These are phyloP conservation scores for Aradus depressus DNA, from an alignment of 2,888 invertebrate species.

Conservation along the genomic window DNA sequence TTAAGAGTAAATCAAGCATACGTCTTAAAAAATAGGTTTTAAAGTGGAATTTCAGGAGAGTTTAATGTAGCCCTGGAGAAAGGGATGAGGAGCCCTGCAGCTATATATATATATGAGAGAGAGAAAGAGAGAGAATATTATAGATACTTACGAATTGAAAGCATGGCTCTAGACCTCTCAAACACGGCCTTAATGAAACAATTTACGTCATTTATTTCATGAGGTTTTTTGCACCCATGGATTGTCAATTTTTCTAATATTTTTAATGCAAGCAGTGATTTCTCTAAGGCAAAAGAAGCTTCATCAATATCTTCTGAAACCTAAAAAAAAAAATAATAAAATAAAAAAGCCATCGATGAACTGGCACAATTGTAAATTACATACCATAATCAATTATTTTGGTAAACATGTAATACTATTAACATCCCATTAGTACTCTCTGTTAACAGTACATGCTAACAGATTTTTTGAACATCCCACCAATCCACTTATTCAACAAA, in stretches of 20 bases:
- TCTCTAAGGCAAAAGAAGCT: conserved; percentile 58
- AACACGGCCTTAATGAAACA: conserved; percentile 69
- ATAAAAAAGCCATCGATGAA: not conserved
- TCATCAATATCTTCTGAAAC: conserved; percentile 38
- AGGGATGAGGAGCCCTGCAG: not conserved
- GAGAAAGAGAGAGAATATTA: conserved; percentile 6
- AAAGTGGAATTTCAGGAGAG: not conserved
- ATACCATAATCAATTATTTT: no score
- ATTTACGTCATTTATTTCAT: conserved; percentile 60
- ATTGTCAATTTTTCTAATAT: conserved; percentile 73
- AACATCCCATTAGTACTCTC: not conserved
- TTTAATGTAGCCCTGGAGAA: not conserved
- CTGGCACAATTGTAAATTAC: no score
- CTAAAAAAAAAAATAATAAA: conserved; percentile 16
- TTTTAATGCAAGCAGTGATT: conserved; percentile 66
- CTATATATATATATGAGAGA: not conserved
- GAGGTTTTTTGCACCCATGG: conserved; percentile 68
- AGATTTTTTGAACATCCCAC: no score
- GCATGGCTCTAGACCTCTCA: conserved; percentile 60
- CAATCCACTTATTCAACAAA: no score
- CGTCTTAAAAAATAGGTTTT: not conserved
- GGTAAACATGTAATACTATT: not conserved
- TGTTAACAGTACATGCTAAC: not conserved
- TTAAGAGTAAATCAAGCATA: no score
- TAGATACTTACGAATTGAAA: conserved; percentile 66